Evolutionary conservation across 1,140 invertebrate genomes (phyloP).

Genomic region (Ips nitidus): DNA sequence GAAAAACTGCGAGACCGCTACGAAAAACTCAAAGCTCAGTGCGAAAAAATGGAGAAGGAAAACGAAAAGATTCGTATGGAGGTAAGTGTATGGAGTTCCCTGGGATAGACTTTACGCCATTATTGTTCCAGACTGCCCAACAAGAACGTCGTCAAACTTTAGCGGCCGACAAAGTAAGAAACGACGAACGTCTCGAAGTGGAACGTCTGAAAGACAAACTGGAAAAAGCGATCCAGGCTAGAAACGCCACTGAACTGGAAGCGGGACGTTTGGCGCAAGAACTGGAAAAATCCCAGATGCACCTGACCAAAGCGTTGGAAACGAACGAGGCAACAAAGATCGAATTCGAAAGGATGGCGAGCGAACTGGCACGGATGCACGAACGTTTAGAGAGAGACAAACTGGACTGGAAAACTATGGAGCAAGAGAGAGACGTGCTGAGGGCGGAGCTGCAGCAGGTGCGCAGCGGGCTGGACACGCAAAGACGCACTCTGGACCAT

Average conservation of each 20-base stretch:
- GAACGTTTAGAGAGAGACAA: conserved; percentile 73
- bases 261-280: conserved; percentile 82
- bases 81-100: background rate
- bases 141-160: conserved; percentile 65
- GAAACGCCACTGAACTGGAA: conserved; percentile 81
- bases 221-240: conserved; percentile 77
- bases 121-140: conserved; percentile 56
- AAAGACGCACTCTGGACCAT: conserved; percentile 62
- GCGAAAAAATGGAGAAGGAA: conserved; percentile 71
- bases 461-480: conserved; percentile 66
- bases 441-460: conserved; percentile 68
- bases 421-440: conserved; percentile 70
- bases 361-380: conserved; percentile 75
- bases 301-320: conserved; percentile 78
- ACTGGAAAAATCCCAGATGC: conserved; percentile 80
- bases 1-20: conserved; percentile 82
- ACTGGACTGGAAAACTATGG: conserved; percentile 63
- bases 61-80: conserved; percentile 68
- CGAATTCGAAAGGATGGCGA: conserved; percentile 79
- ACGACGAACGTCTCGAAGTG: conserved; percentile 68
- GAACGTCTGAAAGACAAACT: conserved; percentile 82
- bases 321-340: conserved; percentile 75
- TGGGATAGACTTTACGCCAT: too few relatives aligned
- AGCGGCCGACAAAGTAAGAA: conserved; percentile 62
- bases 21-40: conserved; percentile 74